Conservation (phyloP, 2,113 vertebrate species). For the Odocoileus hemionus region DNA sequence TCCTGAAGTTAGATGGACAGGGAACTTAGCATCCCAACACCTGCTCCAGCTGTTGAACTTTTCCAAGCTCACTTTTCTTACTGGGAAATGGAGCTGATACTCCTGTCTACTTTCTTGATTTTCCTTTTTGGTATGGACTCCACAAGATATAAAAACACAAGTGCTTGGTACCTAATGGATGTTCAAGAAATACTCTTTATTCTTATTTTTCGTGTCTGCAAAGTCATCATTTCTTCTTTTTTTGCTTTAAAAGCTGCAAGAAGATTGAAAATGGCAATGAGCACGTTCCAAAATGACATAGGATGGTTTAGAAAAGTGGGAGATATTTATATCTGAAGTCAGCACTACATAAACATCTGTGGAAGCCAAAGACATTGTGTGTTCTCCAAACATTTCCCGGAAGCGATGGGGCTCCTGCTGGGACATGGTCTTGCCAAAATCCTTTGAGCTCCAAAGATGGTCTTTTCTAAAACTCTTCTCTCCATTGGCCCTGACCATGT, state of each 20-base stretch:
- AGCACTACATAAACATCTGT: slow-evolving; percentile 16
- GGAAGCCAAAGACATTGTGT: background rate
- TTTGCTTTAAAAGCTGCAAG: background rate
- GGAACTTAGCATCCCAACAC: background rate
- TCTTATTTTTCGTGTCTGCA: background rate
- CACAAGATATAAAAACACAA: background rate
- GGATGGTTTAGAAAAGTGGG: slow-evolving; percentile 4
- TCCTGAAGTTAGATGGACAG: background rate
- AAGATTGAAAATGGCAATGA: slow-evolving; percentile 7
- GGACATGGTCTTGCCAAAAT: background rate
- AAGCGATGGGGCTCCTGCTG: background rate
- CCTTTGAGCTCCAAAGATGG: background rate
- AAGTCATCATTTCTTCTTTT: background rate
- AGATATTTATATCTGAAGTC: slow-evolving; percentile 31
- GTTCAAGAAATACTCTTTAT: background rate
- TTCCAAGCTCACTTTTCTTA: background rate
- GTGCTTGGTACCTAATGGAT: background rate
- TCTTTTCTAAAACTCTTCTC: background rate
- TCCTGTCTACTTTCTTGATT: background rate
- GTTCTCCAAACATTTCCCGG: slow-evolving; percentile 24
- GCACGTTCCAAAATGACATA: slow-evolving; percentile 5
- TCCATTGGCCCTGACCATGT: background rate
- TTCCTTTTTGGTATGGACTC: background rate
- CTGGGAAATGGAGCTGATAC: background rate
- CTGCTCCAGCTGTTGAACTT: background rate